Evolutionary conservation across 1,140 invertebrate species (phyloP), one percentile per base, ranked within the genome.

Genomic region (Habropoda laboriosa): DNA sequence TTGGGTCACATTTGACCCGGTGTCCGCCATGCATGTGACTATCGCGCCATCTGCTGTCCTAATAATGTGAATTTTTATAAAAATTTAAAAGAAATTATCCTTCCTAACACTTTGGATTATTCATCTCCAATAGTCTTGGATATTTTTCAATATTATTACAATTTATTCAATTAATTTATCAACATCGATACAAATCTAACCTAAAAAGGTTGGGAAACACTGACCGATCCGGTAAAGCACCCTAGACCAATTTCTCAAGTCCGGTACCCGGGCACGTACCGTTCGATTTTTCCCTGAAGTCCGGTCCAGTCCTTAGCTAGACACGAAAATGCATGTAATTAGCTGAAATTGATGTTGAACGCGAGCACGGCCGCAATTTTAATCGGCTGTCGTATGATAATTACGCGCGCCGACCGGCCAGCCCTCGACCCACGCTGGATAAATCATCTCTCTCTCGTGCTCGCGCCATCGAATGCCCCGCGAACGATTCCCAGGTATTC

Each of bases 301-400:
- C 24, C 12, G 27, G 51, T 40, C 30, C 55, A 32, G 70, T n/a
- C 47, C 63, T 71, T 80, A 27, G 74, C 86, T 83, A 87, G 86
- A 90, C 89, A 88, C 87, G 91, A 89, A 93, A 92, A 92, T 93
- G 86, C 91, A 92, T 92, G 92, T 92, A 92, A 93, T 93, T 93
- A 92, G 89, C 80, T 87, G 86, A 89, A 90, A 92, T 92, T 91
- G 90, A 92, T 92, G 91, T 88, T 90, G 86, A 85, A 83, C 85
- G 81, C 79, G 83, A 89, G 82, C 84, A 74, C 87, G 82, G 87
- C 81, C 79, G 89, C 90, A 89, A 92, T 92, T 93, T 93, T 92
- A 92, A 93, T 93, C 91, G 90, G 88, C 91, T 92, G 91, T 92
- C 92, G 89, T 92, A 92, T 92, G 89, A 92, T 92, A 92, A 93